Conservation (phyloP, 2,113 vertebrate genomes). For the Sander lucioperca region DNA sequence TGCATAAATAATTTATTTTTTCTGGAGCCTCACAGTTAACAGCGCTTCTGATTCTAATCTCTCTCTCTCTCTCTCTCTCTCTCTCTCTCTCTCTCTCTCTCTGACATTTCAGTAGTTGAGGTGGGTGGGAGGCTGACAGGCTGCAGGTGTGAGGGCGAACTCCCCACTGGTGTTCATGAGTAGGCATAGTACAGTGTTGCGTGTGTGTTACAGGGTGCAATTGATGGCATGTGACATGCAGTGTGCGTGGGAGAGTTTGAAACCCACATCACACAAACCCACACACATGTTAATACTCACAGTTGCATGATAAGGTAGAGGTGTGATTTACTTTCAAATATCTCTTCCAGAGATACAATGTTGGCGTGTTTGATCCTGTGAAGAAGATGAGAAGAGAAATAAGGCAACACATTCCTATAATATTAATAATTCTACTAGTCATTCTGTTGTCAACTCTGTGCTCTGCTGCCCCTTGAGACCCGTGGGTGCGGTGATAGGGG, state of each 20-base stretch:
- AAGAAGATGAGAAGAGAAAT: constrained; percentile 34
- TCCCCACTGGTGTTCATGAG: constrained; percentile 60
- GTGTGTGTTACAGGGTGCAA: constrained; percentile 51
- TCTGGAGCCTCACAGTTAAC: constrained; percentile 22
- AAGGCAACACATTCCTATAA: background rate
- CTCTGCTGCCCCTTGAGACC: constrained; percentile 59
- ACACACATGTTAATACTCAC: constrained; percentile 86
- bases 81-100: constrained; percentile 4
- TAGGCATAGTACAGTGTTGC: constrained; percentile 3
- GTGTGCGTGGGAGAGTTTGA: constrained; percentile 45
- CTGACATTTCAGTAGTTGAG: constrained; percentile 70
- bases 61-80: constrained; percentile 13
- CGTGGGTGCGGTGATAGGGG: constrained; percentile 48
- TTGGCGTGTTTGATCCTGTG: constrained; percentile 96
- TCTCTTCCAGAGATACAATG: constrained; percentile 97
- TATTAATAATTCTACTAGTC: background rate
- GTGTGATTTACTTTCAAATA: constrained; percentile 95
- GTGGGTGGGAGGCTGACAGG: constrained; percentile 68
- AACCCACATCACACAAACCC: constrained; percentile 51
- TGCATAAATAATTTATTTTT: constrained; percentile 36
- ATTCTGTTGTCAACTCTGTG: constrained; percentile 24
- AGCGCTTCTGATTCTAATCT: constrained; percentile 23
- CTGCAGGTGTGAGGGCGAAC: constrained; percentile 75
- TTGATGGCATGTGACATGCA: constrained; percentile 71
- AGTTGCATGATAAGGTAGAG: constrained; percentile 99